Base-by-base conservation (phyloP, 2,113 vertebrate genomes). In the Naja naja region DNA sequence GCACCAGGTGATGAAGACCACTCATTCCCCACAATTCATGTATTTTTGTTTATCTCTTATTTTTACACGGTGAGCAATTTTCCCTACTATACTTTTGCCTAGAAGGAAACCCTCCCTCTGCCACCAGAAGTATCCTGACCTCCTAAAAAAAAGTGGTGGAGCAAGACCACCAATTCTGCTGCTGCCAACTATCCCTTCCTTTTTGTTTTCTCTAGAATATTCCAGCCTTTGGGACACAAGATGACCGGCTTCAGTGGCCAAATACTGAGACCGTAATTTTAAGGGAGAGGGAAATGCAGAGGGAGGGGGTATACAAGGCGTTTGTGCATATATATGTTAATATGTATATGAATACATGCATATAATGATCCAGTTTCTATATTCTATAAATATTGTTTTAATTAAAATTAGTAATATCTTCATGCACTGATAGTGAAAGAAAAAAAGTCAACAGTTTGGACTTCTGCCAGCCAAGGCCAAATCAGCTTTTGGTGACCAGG, bases 401-500 rank as follows among this genome's bases (percentile, higher is more conserved):
- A 49, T 60, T 6, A 92, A 93, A 81, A 95, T 85, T 47, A 96
- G 91, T 93, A 94, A 93, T 5, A 43, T 16, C 88, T 90, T 45
- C 43, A 54, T 96, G 91, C 93, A 93, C 88, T 94, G 91, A 90
- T 90, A 93, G 91, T 87, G 93, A 94, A 96, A 95, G 91, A 94
- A 89, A 94, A 94, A 94, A 94, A 92, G 93, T 93, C 93, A 94
- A 93, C 74, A 85, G 91, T 96, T 94, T 95, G 89, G 95, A 95
- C 95, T 96, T 97, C 25, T 74, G 88, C 92, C 53, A 54, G 45
- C 56, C 85, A 86, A 94, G 91, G 85, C 89, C 90, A 97, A 96
- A 97, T 97, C 96, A 98, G 96, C 97, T 97, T 97, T 95, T 96
- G 94, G 97, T 97, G 95, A 96, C 93, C 64, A 91, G 94, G 95